phyloP scores from a whole-genome alignment of 2,113 vertebrate species.

The Apodemus sylvaticus region DNA sequence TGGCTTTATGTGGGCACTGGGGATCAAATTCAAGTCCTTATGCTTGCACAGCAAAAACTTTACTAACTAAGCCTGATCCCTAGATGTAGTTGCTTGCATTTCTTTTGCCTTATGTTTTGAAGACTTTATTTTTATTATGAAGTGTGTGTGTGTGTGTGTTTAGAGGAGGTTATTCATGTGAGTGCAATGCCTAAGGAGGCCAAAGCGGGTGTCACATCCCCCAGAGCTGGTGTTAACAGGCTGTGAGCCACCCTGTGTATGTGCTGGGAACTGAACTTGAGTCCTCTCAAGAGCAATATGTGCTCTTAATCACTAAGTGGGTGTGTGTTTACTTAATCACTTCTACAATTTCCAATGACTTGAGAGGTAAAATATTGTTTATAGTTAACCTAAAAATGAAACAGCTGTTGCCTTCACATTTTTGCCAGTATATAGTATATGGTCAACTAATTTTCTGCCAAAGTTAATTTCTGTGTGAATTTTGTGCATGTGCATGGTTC shows the following conservation, averaged over 20 bases:
- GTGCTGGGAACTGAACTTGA: background rate
- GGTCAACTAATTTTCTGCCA: constrained; percentile 77
- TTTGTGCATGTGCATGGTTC: background rate
- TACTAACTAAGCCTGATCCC: background rate
- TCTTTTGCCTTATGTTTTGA: constrained; percentile 48
- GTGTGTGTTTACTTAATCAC: constrained; percentile 63
- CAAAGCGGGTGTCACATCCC: background rate
- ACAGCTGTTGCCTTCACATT: constrained; percentile 79
- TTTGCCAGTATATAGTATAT: constrained; percentile 81
- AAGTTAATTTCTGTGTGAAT: constrained; percentile 51
- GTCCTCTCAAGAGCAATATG: background rate
- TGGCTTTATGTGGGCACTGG: no score
- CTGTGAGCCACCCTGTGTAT: background rate
- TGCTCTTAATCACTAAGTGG: background rate
- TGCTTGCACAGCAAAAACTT: background rate
- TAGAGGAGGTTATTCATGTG: background rate
- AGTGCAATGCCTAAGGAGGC: background rate
- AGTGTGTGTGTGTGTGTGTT: background rate
- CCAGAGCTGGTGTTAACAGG: background rate
- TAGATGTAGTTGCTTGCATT: background rate
- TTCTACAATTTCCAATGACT: constrained; percentile 69
- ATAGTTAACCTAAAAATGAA: constrained; percentile 83
- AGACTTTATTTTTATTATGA: background rate
- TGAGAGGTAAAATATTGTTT: constrained; percentile 74
- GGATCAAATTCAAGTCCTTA: background rate